Evolutionary conservation across 2,888 invertebrate species (phyloP).

Genomic region (Aspidapion aeneum): DNA sequence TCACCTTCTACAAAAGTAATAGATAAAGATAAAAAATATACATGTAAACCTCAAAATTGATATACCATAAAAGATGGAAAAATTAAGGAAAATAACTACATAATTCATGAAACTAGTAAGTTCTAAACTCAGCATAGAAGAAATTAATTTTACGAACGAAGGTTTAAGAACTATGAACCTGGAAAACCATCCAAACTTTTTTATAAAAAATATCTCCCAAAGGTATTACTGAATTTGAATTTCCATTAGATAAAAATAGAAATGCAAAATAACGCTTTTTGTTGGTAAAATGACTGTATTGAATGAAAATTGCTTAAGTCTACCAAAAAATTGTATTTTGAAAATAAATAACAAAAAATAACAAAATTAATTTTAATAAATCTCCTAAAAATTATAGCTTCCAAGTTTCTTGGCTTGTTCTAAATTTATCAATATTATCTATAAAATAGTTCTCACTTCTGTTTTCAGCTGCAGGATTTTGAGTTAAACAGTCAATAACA

Average conservation of each 20-base stretch:
- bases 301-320: too few relatives aligned
- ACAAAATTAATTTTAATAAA: too few relatives aligned
- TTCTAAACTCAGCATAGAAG: constrained; percentile 50
- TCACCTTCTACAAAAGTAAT: constrained; percentile 12
- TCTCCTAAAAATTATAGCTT: too few relatives aligned
- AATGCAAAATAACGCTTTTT: too few relatives aligned
- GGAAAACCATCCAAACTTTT: constrained; percentile 54
- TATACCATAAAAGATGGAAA: constrained; percentile 54
- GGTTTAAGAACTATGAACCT: constrained; percentile 53
- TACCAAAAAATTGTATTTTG: too few relatives aligned
- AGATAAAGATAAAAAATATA: constrained; percentile 29
- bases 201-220: constrained; percentile 57
- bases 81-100: constrained; percentile 37
- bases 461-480: constrained; percentile 8
- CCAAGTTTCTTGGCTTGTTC: constrained; percentile 12
- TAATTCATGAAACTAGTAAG: constrained; percentile 28
- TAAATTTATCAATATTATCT: constrained; percentile 15
- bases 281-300: too few relatives aligned
- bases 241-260: constrained; percentile 33
- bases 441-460: constrained; percentile 20
- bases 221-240: constrained; percentile 48
- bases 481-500: constrained; percentile 7
- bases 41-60: constrained; percentile 44
- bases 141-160: constrained; percentile 52
- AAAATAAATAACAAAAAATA: too few relatives aligned